A percentile compares a stretch with the other conserved stretches of the same genome.
Conservation (phyloP, 2,113 vertebrate genomes). For the Zapornia atra region DNA sequence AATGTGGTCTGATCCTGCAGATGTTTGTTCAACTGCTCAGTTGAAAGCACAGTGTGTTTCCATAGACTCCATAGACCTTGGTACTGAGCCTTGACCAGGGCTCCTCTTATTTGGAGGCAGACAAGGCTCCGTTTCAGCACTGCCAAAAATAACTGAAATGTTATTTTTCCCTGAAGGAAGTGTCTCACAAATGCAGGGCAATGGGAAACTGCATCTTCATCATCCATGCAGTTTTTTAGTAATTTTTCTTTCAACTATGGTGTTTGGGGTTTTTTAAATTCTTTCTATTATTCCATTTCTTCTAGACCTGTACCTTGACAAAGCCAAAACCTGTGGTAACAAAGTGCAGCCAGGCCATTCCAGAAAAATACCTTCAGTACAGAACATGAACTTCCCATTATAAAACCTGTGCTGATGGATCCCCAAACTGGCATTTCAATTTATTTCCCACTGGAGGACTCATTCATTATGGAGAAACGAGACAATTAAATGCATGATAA, state of each 20-base stretch:
- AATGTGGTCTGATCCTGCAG: neutral
- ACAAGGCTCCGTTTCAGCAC: neutral
- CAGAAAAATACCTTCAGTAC: neutral
- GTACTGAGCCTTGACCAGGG: neutral
- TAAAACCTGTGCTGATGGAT: slow-evolving; percentile 6
- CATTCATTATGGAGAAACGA: slow-evolving; percentile 39
- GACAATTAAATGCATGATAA: slow-evolving; percentile 53
- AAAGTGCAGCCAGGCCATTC: neutral
- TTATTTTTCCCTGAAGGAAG: neutral
- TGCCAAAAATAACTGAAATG: too few relatives aligned
- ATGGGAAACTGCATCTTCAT: neutral
- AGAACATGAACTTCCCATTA: neutral
- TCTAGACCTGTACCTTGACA: neutral
- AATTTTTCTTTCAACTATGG: neutral
- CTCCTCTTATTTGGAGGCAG: neutral
- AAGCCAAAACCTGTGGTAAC: neutral
- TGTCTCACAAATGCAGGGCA: neutral
- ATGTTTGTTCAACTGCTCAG: neutral
- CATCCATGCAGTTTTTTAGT: neutral
- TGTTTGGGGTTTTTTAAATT: neutral
- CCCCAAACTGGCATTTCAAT: slow-evolving; percentile 26
- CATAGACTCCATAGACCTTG: neutral
- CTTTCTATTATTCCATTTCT: neutral
- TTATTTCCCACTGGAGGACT: slow-evolving; percentile 40
- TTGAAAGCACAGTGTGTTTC: neutral